Base-by-base conservation (phyloP, 2,113 vertebrate genomes). In the Bettongia penicillata region DNA sequence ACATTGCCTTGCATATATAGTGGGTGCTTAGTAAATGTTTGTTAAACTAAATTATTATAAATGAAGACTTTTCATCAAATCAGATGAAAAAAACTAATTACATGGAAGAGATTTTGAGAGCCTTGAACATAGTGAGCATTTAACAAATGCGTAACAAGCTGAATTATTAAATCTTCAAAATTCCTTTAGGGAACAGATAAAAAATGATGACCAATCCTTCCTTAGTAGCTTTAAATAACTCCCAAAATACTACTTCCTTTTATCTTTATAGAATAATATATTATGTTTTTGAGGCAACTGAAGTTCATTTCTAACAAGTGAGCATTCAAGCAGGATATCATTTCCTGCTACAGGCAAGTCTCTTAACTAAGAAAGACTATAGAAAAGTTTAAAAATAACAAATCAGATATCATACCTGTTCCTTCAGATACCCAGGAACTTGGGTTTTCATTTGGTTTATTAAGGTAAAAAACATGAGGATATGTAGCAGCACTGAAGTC, bases 371-470 rank as follows among this genome's bases (percentile, higher is more conserved):
- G 8, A 12, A 89, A 94, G 93, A 55, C 28, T 31, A 31, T n/a
- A 22, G 24, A 31, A 91, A 90, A 89, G 91, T 26, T 90, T n/a
- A 37, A 68, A 52, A 47, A 26, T 8, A 37, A 61, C 37, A 8
- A 55, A 61, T 37, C 92, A 91, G 95, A 26, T 91, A 95, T 93
- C 91, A 0, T 99, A 99, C 99, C 99, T 99, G 99, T 99, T 94
- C 98, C 98, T 97, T 99, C 99, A 91, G 99, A 99, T 94, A 98
- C 95, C 94, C 99, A 53, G 9, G 98, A 98, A 96, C 95, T 97
- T 0, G 98, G 97, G 94, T 99, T 99, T 98, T 99, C 99, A 7
- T 98, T 99, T 52, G 99, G 99, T 97, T 98, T 98, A 52, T 94
- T 99, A 98, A 99, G 98, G 98, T 99, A 98, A 98, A 99, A 99